phyloP scores from a whole-genome alignment of 64 coral and sea anemone species.

The Astreopora myriophthalma region DNA sequence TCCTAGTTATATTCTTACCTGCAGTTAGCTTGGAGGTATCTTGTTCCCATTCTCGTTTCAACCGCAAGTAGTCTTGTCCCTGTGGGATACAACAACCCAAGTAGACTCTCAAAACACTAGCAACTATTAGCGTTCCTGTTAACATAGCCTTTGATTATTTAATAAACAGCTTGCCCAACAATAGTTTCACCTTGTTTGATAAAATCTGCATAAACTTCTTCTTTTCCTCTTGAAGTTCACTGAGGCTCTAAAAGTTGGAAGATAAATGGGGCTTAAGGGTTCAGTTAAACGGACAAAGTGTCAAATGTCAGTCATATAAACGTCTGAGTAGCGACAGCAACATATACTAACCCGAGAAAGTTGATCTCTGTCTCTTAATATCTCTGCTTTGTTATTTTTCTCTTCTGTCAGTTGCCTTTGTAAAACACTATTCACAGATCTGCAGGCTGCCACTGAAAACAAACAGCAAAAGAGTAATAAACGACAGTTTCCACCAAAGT shows the following conservation, averaged over 20 bases:
- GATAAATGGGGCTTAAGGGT: not conserved
- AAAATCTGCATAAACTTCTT: slow-evolving; percentile 75
- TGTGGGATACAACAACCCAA: slow-evolving; percentile 6
- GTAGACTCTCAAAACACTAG: not conserved
- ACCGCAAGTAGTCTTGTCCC: slow-evolving; percentile 71
- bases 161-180: not conserved
- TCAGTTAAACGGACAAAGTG: not conserved
- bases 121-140: too few relatives aligned
- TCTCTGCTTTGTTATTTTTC: slow-evolving; percentile 71
- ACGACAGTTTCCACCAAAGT: not conserved
- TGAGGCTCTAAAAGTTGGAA: slow-evolving; percentile 12
- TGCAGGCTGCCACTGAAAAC: slow-evolving; percentile 79
- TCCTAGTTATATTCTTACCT: slow-evolving; percentile 62
- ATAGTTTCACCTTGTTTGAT: slow-evolving; percentile 62
- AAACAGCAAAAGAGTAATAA: not conserved
- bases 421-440: slow-evolving; percentile 81
- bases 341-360: slow-evolving; percentile 61
- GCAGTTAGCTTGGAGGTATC: slow-evolving; percentile 67
- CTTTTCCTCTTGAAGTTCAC: slow-evolving; percentile 77
- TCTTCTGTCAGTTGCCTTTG: slow-evolving; percentile 86
- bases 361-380: slow-evolving; percentile 55
- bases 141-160: too few relatives aligned
- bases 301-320: not conserved
- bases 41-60: slow-evolving; percentile 68
- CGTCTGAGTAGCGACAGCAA: not conserved